Evolutionary conservation across 2,797 vertebrate species (phyloP), one percentile per base, ranked within the genome.

Genomic region (Poeciliopsis infans): DNA sequence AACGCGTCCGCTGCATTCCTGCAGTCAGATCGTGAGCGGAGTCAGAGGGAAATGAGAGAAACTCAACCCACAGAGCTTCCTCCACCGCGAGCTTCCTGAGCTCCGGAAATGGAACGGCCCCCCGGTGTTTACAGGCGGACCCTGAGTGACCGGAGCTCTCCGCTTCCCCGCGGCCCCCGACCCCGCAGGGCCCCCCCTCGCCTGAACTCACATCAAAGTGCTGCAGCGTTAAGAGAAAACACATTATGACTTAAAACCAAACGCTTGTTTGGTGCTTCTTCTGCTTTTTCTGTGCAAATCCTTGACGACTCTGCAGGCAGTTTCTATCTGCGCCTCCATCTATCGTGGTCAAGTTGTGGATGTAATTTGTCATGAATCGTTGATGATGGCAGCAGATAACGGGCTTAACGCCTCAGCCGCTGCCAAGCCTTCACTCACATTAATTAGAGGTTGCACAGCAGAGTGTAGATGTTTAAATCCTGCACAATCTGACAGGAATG

Each of bases 11-110:
- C 84, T 45, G 83, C 93, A 93, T 95, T 94, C 93, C 86, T 91
- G 92, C 93, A 84, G 90, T 88, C 93, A 90, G 82, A 86, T 87
- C 86, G 86, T 88, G 90, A 90, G 83, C 41, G 76, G 86, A 88
- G 90, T 93, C 91, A 76, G 86, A 83, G 84, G 93, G 93, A 95
- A 94, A 94, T 94, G 92, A 94, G 92, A 91, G 94, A 95, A 94
- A 93, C 85, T 83, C 77, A 93, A 91, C 84, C 92, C 90, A 51
- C 77, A 36, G 84, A 74, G 83, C 81, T 92, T 93, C 92, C 93
- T 92, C 81, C 86, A 91, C 88, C 83, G 89, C 72, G 39, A 51
- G 86, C 83, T 94, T 94, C 93, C 90, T 89, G 90, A 78, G 90
- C 87, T 90, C 90, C 88, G 92, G 92, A 94, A 94, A 94, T 92